These are phyloP conservation scores for Myopa tessellatipennis DNA, from an alignment of 2,888 invertebrate species.

Conservation along the genomic window DNA sequence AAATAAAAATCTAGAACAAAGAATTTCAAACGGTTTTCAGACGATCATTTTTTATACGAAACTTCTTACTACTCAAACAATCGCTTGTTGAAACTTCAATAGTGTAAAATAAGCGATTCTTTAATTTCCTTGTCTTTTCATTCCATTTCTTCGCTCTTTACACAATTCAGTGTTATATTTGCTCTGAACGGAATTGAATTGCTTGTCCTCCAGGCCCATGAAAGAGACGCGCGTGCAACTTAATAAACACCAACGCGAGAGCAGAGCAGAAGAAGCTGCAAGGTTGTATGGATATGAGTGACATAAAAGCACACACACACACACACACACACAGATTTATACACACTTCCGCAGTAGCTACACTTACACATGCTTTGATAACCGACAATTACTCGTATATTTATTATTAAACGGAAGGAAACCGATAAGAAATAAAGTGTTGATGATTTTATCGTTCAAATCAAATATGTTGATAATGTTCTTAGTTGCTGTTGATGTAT, in stretches of 20 bases:
- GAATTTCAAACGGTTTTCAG: too few species aligned
- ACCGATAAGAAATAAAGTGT: not conserved
- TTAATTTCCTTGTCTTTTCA: too few species aligned
- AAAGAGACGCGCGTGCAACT: not conserved
- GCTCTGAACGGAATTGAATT: not conserved
- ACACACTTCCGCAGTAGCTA: not conserved
- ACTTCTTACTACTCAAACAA: too few species aligned
- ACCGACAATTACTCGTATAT: too few species aligned
- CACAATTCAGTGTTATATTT: not conserved
- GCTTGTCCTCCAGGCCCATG: not conserved
- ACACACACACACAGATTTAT: not conserved
- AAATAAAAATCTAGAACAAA: too few species aligned
- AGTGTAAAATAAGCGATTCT: too few species aligned
- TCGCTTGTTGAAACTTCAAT: too few species aligned
- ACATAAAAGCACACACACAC: not conserved
- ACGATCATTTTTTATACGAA: too few species aligned
- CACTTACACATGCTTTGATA: too few species aligned
- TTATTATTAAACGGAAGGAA: slow-evolving; percentile 1
- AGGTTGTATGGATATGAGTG: not conserved
- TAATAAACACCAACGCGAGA: not conserved
- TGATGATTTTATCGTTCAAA: slow-evolving; percentile 18
- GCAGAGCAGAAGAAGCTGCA: not conserved
- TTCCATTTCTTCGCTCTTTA: not conserved
- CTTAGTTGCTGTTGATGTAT: not conserved
- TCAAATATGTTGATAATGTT: not conserved